Conservation (phyloP, 2,113 vertebrate genomes). For the Vulpes lagopus region DNA sequence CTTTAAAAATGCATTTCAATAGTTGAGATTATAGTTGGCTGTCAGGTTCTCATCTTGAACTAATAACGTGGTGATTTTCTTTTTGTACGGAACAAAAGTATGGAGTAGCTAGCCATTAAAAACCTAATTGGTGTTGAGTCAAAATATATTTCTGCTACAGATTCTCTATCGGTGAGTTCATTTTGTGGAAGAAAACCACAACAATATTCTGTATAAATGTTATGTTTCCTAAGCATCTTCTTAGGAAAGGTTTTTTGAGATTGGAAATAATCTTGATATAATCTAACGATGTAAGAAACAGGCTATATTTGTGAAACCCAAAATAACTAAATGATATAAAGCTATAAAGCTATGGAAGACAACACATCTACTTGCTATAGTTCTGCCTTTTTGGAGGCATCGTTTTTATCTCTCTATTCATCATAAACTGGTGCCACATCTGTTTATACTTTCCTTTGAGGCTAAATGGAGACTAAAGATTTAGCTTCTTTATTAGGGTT, state of each 20-base stretch:
- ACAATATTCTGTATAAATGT: conserved; percentile 30
- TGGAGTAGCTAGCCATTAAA: conserved; percentile 52
- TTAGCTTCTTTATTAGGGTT: conserved; percentile 8
- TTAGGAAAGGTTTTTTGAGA: not conserved
- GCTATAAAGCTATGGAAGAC: not conserved
- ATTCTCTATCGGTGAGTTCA: conserved; percentile 2
- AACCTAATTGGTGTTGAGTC: conserved; percentile 31
- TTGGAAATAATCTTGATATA: conserved; percentile 51
- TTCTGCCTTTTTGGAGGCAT: not conserved
- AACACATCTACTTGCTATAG: not conserved
- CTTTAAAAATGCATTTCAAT: conserved; percentile 82
- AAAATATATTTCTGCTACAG: conserved; percentile 43
- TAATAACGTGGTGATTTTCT: conserved; percentile 69
- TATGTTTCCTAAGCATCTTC: conserved; percentile 37
- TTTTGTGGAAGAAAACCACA: conserved; percentile 45
- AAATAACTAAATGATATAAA: not conserved
- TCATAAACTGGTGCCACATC: not conserved
- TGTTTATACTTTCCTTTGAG: conserved; percentile 29
- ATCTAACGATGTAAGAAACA: conserved; percentile 50
- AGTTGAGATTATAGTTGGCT: conserved; percentile 68
- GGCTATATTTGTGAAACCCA: conserved; percentile 1
- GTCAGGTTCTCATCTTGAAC: conserved; percentile 60
- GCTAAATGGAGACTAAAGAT: not conserved
- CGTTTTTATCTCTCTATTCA: conserved; percentile 33
- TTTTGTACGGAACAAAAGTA: not conserved